These are phyloP conservation scores for Chiroxiphia lanceolata DNA, from an alignment of 2,797 vertebrate genomes.

Conservation along the genomic window DNA sequence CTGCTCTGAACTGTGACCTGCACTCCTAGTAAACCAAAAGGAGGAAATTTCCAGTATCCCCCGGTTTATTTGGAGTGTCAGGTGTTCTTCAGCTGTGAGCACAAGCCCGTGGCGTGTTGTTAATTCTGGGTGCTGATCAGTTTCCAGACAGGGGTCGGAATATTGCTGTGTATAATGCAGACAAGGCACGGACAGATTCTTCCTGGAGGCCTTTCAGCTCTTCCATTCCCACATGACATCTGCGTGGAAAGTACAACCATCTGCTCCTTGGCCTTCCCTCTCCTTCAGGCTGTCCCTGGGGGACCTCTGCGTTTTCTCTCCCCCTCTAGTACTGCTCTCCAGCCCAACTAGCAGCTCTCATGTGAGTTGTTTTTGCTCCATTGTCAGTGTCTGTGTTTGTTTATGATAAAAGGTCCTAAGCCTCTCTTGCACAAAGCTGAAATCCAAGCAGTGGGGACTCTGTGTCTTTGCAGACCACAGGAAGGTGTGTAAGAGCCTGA, in stretches of 20 bases:
- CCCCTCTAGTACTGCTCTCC: not conserved
- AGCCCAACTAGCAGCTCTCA: not conserved
- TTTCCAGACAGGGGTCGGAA: not conserved
- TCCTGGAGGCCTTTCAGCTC: constrained; percentile 17
- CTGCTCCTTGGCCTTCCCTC: not conserved
- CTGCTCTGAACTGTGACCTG: not conserved
- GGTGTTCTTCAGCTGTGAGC: not conserved
- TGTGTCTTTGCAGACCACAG: not conserved
- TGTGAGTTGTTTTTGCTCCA: not conserved
- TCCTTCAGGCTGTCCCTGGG: not conserved
- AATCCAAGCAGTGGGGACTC: not conserved
- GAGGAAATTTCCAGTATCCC: not conserved
- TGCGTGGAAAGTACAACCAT: constrained; percentile 27
- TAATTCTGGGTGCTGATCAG: not conserved
- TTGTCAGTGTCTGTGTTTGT: not conserved
- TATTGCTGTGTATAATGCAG: not conserved
- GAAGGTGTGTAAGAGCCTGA: not conserved
- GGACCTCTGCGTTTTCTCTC: not conserved
- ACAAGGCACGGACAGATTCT: not conserved
- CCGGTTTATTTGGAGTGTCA: not conserved
- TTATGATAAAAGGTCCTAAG: not conserved
- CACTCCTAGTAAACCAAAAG: not conserved
- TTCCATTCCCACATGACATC: not conserved
- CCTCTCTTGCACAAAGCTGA: not conserved
- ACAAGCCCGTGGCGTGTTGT: not conserved